Evolutionary conservation across 2,888 invertebrate species (phyloP), one percentile per base, ranked within the genome.

Genomic region (Brachylomia viminalis): DNA sequence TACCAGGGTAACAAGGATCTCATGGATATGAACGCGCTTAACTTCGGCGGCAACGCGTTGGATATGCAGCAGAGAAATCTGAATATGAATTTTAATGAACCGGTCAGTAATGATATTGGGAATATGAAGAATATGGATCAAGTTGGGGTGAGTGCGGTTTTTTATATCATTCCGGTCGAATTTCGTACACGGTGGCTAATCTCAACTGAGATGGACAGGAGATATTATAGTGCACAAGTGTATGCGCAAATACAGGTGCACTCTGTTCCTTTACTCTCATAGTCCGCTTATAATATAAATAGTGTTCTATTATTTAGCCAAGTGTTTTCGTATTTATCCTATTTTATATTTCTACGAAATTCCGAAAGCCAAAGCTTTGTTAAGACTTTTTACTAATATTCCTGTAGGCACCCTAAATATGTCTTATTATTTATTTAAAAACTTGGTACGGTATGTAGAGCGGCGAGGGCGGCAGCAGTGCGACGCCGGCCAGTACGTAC

Each of bases 401-500:
- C 10, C 10, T 17, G 27, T 20, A 38, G 47, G 5, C n/a, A n/a
- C n/a, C n/a, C 0, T 11, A 30, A 58, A 11, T 17, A 33, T 45
- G 11, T 27, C 15, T 0, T 30, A 7, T 67, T 27, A 33, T 47
- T 33, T 4, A 52, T 17, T 27, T 20, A 15, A 33, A n/a, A 13
- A 10, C 11, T 49, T 30, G 13, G 4, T 8, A 1, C 52, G 42
- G 1, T 68, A 30, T 49, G 30, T 56, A 83, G 87, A 86, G 80
- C 56, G 83, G 77, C 27, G 88, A 79, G 77, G 86, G 83, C 33
- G 84, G 42, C 0, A 72, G 71, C 49, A 76, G 62, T 30, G 73
- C 73, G 59, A 61, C 49, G 5, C 80, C 82, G 3, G 93, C 94
- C 85, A 97, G 94, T 84, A 97, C 97, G 20, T 97, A 97, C 91